These are phyloP conservation scores for Drosophila putrida DNA, from an alignment of 2,888 invertebrate species.

Conservation along the genomic window DNA sequence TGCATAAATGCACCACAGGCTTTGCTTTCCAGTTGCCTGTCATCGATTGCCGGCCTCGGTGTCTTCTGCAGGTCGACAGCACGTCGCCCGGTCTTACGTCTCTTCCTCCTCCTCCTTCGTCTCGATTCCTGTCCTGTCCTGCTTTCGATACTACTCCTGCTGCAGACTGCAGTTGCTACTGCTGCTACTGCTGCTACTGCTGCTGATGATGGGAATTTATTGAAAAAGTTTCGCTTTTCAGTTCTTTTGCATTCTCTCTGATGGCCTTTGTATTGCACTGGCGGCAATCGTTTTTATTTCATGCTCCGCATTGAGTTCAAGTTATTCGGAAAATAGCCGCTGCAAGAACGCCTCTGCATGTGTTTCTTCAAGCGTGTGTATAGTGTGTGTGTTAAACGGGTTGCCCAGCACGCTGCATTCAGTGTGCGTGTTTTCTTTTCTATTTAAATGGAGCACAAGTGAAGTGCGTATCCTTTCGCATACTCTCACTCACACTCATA, in stretches of 20 bases:
- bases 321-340: conserved; percentile 80
- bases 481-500: conserved; percentile 11
- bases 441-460: conserved; percentile 82
- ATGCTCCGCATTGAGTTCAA: conserved; percentile 78
- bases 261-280: conserved; percentile 69
- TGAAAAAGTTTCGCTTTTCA: conserved; percentile 79
- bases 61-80: conserved; percentile 60
- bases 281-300: conserved; percentile 74
- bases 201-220: conserved; percentile 77
- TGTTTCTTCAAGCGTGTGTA: conserved; percentile 14
- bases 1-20: conserved; percentile 81
- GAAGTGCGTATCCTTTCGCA: conserved; percentile 67
- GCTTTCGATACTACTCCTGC: not conserved
- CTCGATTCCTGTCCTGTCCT: not conserved
- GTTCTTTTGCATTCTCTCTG: conserved; percentile 59
- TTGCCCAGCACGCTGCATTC: not conserved
- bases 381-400: conserved; percentile 23
- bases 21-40: conserved; percentile 75
- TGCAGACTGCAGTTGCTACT: not conserved
- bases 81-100: conserved; percentile 2
- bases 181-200: conserved; percentile 43
- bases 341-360: conserved; percentile 46
- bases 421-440: conserved; percentile 67
- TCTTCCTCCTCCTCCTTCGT: not conserved
- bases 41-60: conserved; percentile 71